A percentile compares a stretch with the other conserved stretches of the same genome.
phyloP scores from a whole-genome alignment of 2,888 invertebrate species.

The Acanthosepion pharaonis region DNA sequence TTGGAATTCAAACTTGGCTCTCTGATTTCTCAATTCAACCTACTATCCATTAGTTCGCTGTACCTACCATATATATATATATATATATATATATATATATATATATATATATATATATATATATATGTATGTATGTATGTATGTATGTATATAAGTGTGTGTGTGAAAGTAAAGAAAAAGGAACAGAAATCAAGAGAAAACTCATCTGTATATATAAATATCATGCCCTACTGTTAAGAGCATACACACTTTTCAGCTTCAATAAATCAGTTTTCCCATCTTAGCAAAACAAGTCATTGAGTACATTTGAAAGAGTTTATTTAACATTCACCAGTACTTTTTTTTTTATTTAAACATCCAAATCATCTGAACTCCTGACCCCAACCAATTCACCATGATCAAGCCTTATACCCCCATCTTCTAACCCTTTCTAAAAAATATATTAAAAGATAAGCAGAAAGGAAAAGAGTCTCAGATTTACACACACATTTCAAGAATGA shows the following conservation, averaged over 20 bases:
- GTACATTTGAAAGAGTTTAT: not conserved
- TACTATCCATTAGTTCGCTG: too few species aligned
- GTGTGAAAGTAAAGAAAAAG: not conserved
- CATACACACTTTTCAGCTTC: not conserved
- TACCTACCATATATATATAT: too few species aligned
- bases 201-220: not conserved
- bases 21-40: too few species aligned
- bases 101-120: too few species aligned
- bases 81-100: too few species aligned
- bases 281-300: conserved; percentile 1
- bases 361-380: not conserved
- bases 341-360: not conserved
- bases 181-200: not conserved
- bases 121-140: not conserved
- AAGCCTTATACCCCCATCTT: not conserved
- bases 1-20: too few species aligned
- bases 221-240: not conserved
- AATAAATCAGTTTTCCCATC: not conserved
- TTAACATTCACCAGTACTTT: not conserved
- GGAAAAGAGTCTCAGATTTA: too few species aligned
- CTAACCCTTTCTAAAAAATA: not conserved
- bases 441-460: not conserved
- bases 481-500: too few species aligned
- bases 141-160: not conserved
- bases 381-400: not conserved